phyloP scores from a whole-genome alignment of 1,140 invertebrate species.

The Marisa cornuarietis region DNA sequence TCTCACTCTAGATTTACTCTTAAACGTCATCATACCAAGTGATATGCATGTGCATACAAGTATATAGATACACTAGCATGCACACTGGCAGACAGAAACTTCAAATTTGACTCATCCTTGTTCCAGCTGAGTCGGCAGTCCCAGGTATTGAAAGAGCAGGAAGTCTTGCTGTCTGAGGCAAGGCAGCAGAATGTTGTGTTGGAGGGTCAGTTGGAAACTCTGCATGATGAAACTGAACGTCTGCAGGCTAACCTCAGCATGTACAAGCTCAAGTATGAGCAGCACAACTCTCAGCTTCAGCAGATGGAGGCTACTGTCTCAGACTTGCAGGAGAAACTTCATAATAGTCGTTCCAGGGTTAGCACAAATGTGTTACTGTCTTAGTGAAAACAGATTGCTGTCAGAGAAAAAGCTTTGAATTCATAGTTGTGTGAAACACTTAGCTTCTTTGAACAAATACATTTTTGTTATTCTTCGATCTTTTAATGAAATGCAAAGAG shows the following conservation, averaged over 20 bases:
- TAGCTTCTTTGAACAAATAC: neutral
- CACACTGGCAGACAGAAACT: too few relatives aligned
- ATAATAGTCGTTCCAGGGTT: constrained; percentile 52
- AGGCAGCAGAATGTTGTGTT: constrained; percentile 55
- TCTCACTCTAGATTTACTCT: too few relatives aligned
- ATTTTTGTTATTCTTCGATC: too few relatives aligned
- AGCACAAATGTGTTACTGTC: constrained; percentile 6
- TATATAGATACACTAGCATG: too few relatives aligned
- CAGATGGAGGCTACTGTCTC: constrained; percentile 50
- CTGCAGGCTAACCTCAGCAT: constrained; percentile 47
- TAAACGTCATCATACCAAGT: too few relatives aligned
- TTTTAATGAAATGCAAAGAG: too few relatives aligned
- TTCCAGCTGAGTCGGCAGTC: constrained; percentile 50
- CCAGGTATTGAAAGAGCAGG: constrained; percentile 48
- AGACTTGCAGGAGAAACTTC: constrained; percentile 53
- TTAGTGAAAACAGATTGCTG: neutral
- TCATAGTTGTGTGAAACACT: neutral
- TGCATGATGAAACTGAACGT: constrained; percentile 46
- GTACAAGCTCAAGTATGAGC: constrained; percentile 58
- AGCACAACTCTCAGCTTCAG: constrained; percentile 49
- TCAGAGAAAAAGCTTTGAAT: neutral
- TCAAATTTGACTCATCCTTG: too few relatives aligned
- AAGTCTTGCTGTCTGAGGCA: constrained; percentile 46
- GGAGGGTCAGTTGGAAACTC: constrained; percentile 51
- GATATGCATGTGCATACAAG: too few relatives aligned